Evolutionary conservation across 1,140 invertebrate species (phyloP), one percentile per base, ranked within the genome.

Genomic region (Glomeris maerens): DNA sequence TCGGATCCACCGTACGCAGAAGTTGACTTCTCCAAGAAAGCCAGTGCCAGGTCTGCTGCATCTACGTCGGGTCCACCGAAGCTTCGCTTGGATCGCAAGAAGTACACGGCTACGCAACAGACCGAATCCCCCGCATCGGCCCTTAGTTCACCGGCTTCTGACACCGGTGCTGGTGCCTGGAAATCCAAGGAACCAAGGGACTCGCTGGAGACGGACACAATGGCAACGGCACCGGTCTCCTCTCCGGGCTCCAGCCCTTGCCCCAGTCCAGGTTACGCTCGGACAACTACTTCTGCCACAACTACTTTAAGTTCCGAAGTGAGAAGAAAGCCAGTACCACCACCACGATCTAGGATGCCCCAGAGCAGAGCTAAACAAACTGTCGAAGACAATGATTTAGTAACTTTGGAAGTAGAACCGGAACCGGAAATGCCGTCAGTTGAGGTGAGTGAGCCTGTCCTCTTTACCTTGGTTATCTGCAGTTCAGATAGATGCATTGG

Each of bases 21-120:
- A 50, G 64, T 66, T 1, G 64, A 64, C 22, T 49, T 57, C 20
- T 47, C 52, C 22, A 52, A 56, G 20, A 53, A 44, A 49, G 46
- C 13, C 25, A 39, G 45, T 26, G 20, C 4, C 27, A 63, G 59
- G n/a, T n/a, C n/a, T n/a, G n/a, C n/a, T n/a, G n/a, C n/a, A n/a
- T n/a, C n/a, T n/a, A n/a, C n/a, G n/a, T 45, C 45, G 23, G 52
- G 42, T 41, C 63, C 62, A 22, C 66, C 67, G 31, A 59, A 61
- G 39, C 55, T 68, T 22, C 61, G 62, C 45, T 63, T 69, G 27
- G 64, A 65, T 49, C 56, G 66, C 13, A 68, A 68, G 53, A 58
- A 65, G 38, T 68, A 7, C 41, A 7, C 41, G 41, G 41, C 41
- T 7, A 7, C 7, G 41, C 41, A 44, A 22, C 20, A n/a, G n/a